Evolutionary conservation across 2,797 vertebrate species (phyloP).

Genomic region (Tadarida brasiliensis): DNA sequence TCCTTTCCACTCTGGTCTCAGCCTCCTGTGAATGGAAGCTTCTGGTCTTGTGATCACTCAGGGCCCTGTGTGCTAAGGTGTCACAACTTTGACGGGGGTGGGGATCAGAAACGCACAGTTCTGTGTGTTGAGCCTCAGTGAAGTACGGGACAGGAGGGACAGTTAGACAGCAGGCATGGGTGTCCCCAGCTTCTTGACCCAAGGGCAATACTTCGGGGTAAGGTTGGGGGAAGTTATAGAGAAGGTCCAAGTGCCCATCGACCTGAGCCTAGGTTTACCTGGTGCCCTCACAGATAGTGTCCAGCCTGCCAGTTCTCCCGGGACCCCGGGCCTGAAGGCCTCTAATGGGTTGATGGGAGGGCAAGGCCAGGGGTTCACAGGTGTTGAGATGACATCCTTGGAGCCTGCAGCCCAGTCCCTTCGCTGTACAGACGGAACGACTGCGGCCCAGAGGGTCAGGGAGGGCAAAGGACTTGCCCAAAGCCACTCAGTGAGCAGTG

Average conservation of each 20-base stretch:
- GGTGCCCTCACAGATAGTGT: accelerated
- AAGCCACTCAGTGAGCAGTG: background rate
- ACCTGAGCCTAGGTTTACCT: background rate
- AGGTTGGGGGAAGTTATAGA: background rate
- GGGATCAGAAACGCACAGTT: background rate
- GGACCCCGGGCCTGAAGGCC: background rate
- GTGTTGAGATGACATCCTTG: background rate
- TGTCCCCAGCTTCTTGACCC: background rate
- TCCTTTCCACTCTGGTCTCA: background rate
- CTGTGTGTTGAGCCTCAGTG: background rate
- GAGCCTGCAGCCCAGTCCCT: background rate
- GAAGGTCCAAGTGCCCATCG: background rate
- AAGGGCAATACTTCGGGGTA: too few relatives aligned
- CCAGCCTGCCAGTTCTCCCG: too few relatives aligned
- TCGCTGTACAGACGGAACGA: background rate
- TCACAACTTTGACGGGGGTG: background rate
- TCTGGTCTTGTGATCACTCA: background rate
- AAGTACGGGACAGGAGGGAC: background rate
- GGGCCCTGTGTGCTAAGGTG: background rate
- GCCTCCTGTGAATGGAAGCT: background rate
- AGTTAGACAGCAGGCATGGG: background rate
- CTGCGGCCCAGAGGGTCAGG: background rate
- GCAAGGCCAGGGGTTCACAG: too few relatives aligned
- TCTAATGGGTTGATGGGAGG: background rate
- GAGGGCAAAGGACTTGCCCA: background rate